Base-by-base conservation (phyloP, 2,888 invertebrate species). In the Habroteleia sp. region DNA sequence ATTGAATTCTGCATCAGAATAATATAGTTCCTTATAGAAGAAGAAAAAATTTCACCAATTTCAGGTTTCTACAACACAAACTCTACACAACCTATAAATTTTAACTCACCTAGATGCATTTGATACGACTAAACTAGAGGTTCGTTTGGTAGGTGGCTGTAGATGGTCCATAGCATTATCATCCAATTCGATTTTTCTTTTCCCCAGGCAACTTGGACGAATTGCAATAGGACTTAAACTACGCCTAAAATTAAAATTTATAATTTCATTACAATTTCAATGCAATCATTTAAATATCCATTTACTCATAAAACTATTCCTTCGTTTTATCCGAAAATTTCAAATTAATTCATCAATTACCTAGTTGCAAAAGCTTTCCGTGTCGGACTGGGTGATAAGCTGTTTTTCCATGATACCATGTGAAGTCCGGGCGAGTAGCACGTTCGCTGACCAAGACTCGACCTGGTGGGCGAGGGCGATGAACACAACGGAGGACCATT, bases 181-280 rank as follows among this genome's bases (percentile, higher is more conserved):
- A 5, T 91, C 91, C 50, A 93, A 90, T 82, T 92, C 92, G 82
- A 91, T 90, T 81, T 93, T 91, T 75, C 93, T 91, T 87, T 94
- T 93, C 3, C 80, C 75, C 33, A 89, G 85, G 76, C 89, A 88
- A 79, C 88, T 90, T 35, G 91, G 91, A 56, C 96, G 91, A 89
- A 96, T 92, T 6, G 95, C 93, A 80, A 97, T 96, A 0, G 97
- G 97, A 76, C 96, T 97, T 81, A 96, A 92, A 80, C 97, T 97
- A 65, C 96, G 93, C 77, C 90, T 89, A 63, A 62, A 85, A 79
- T n/a, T 29, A n/a, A n/a, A n/a, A n/a, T n/a, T n/a, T n/a, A n/a
- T n/a, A n/a, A n/a, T n/a, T n/a, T n/a, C n/a, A n/a, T n/a, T n/a
- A n/a, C n/a, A n/a, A n/a, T n/a, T n/a, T n/a, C n/a, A n/a, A n/a